These are phyloP conservation scores for Choristoneura rosaceana DNA, from an alignment of 2,888 invertebrate species.

Conservation along the genomic window DNA sequence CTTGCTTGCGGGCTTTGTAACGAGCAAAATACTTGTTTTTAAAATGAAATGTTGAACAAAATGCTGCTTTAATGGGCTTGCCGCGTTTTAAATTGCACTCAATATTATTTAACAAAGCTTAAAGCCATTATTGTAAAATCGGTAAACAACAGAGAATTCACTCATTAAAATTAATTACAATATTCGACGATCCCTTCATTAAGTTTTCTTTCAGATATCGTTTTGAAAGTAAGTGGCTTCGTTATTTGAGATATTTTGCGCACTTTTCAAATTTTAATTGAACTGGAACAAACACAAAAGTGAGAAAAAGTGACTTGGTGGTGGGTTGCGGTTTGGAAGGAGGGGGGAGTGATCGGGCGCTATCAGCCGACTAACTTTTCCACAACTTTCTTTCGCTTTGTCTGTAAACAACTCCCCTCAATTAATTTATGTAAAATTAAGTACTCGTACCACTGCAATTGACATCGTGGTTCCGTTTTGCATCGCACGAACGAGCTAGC, in stretches of 20 bases:
- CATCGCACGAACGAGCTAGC: constrained; percentile 20
- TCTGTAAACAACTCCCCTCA: constrained; percentile 57
- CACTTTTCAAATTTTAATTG: constrained; percentile 46
- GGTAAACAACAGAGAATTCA: constrained; percentile 9
- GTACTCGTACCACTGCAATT: constrained; percentile 34
- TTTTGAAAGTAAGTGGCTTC: constrained; percentile 37
- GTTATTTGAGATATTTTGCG: constrained; percentile 24
- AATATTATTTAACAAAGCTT: constrained; percentile 31
- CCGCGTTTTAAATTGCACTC: not conserved
- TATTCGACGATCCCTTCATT: constrained; percentile 33
- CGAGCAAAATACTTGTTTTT: constrained; percentile 10
- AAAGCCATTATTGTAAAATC: constrained; percentile 22
- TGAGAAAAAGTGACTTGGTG: constrained; percentile 45
- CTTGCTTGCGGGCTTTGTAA: not conserved
- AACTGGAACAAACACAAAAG: constrained; percentile 45
- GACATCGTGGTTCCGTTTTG: constrained; percentile 31
- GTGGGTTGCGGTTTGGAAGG: constrained; percentile 46
- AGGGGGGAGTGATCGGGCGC: constrained; percentile 48
- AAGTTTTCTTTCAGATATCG: constrained; percentile 33
- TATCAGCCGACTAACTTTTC: constrained; percentile 58
- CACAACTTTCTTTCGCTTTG: constrained; percentile 54
- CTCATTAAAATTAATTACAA: constrained; percentile 40
- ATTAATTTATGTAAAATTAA: constrained; percentile 59
- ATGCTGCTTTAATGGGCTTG: constrained; percentile 1
- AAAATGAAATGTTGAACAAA: not conserved